Percentiles rank a stretch among this genome's conserved stretches.
phyloP scores from a whole-genome alignment of 2,888 invertebrate species.

The Dryococelus australis region DNA sequence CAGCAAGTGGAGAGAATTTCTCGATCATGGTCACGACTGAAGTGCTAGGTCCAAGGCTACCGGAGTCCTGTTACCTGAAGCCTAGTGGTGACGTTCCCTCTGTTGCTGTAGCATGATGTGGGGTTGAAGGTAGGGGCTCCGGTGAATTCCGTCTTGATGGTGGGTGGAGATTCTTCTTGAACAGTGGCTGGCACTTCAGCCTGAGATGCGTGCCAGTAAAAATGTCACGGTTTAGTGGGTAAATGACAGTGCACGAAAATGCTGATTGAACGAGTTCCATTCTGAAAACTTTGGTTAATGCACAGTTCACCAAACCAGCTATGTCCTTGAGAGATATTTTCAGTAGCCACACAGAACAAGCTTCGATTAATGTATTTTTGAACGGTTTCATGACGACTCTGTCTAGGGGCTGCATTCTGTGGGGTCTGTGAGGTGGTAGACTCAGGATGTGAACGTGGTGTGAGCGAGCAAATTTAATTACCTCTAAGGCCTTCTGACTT shows the following conservation, averaged over 20 bases:
- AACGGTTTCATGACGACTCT: too few species aligned
- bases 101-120: not conserved
- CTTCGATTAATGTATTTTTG: too few species aligned
- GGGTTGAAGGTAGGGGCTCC: too few species aligned
- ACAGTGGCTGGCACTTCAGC: not conserved
- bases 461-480: too few species aligned
- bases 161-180: too few species aligned
- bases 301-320: conserved; percentile 25
- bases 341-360: not conserved
- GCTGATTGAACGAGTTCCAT: conserved; percentile 30
- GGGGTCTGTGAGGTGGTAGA: too few species aligned
- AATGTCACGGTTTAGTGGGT: conserved; percentile 16
- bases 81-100: not conserved
- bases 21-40: too few species aligned
- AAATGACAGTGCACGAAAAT: conserved; percentile 20
- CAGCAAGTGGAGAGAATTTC: not conserved
- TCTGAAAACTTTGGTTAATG: conserved; percentile 29
- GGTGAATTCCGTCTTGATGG: too few species aligned
- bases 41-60: too few species aligned
- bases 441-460: too few species aligned
- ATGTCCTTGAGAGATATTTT: conserved; percentile 4
- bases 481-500: too few species aligned
- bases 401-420: too few species aligned
- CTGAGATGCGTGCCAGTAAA: not conserved
- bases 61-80: not conserved